Evolutionary conservation across 2,113 vertebrate species (phyloP).

Genomic region (Genyomyrus donnyi): DNA sequence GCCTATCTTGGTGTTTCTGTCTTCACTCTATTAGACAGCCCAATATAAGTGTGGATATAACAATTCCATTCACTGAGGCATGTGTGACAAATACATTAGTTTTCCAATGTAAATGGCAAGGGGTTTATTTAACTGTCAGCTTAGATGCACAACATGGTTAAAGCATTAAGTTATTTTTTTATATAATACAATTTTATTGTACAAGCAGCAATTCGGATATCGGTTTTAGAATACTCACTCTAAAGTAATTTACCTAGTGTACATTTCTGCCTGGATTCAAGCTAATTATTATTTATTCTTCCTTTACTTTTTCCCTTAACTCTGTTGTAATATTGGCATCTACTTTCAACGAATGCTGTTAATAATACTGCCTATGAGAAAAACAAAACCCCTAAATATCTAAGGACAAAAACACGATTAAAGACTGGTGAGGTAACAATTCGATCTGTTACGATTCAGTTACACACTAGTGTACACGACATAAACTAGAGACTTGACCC

Average conservation of each 20-base stretch:
- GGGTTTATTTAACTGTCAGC: not conserved
- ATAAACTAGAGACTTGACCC: not conserved
- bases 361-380: not conserved
- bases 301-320: not conserved
- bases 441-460: not conserved
- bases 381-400: not conserved
- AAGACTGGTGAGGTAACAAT: not conserved
- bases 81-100: not conserved
- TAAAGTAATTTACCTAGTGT: not conserved
- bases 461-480: not conserved
- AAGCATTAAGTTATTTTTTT: not conserved
- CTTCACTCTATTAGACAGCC: not conserved
- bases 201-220: not conserved
- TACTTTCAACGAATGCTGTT: not conserved
- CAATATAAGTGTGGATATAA: not conserved
- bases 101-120: not conserved
- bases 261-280: not conserved
- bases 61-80: not conserved
- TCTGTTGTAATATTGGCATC: not conserved
- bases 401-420: not conserved
- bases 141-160: not conserved
- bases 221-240: not conserved
- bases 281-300: not conserved
- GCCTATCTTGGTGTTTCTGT: not conserved
- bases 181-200: not conserved